These are phyloP conservation scores for Latheticus oryzae DNA, from an alignment of 2,888 invertebrate genomes.

Conservation along the genomic window DNA sequence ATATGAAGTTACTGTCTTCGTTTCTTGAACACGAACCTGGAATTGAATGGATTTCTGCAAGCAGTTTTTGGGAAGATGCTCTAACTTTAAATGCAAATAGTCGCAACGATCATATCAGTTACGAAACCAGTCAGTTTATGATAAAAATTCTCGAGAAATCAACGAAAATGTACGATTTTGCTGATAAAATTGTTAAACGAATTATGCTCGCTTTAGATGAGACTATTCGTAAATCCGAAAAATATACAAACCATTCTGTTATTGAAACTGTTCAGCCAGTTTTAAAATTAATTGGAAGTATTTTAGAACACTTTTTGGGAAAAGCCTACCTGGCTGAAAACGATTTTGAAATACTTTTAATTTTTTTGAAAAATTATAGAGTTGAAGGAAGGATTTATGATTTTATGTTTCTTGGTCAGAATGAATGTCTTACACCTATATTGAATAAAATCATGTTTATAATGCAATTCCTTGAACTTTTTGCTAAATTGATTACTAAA, in stretches of 20 bases:
- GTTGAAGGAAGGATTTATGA: constrained; percentile 63
- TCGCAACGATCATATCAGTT: constrained; percentile 77
- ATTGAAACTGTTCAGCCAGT: constrained; percentile 67
- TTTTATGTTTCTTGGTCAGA: constrained; percentile 63
- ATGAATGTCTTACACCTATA: constrained; percentile 65
- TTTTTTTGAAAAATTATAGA: constrained; percentile 62
- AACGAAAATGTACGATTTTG: constrained; percentile 69
- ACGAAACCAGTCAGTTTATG: constrained; percentile 73
- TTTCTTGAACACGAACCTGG: constrained; percentile 74
- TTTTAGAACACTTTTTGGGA: constrained; percentile 63
- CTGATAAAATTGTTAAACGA: constrained; percentile 69
- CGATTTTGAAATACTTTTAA: constrained; percentile 62
- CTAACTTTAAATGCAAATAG: constrained; percentile 73
- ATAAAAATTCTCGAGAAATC: constrained; percentile 71
- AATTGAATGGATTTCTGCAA: constrained; percentile 72
- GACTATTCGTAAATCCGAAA: constrained; percentile 5
- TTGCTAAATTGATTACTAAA: too few relatives aligned
- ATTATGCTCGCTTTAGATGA: constrained; percentile 61
- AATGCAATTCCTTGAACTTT: constrained; percentile 41
- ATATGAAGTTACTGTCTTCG: constrained; percentile 72
- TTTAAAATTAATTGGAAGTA: constrained; percentile 68
- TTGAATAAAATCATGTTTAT: constrained; percentile 64
- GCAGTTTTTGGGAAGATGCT: constrained; percentile 75
- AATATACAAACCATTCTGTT: too few relatives aligned
- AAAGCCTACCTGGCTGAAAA: constrained; percentile 63